These are phyloP conservation scores for Cheirogaleus medius DNA, from an alignment of 2,113 vertebrate genomes.

Conservation along the genomic window DNA sequence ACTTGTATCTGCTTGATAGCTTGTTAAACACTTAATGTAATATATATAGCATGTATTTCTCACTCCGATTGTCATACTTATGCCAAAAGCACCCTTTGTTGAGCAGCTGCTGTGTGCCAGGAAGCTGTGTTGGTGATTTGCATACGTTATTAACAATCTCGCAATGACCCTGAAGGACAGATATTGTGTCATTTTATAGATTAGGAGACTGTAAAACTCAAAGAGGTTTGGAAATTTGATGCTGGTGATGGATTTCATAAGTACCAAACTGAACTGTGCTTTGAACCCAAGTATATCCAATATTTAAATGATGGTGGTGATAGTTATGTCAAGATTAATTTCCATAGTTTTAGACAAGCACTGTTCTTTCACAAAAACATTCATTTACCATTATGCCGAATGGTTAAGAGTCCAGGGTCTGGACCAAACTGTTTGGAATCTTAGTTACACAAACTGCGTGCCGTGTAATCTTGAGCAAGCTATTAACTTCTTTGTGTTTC, in stretches of 20 bases:
- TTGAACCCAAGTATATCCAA: not conserved
- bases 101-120: not conserved
- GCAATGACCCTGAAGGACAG: not conserved
- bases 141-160: not conserved
- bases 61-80: not conserved
- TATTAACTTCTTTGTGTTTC: not conserved
- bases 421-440: not conserved
- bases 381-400: not conserved
- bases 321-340: not conserved
- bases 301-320: not conserved
- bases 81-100: not conserved
- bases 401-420: not conserved
- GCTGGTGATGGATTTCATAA: not conserved
- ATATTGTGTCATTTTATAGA: not conserved
- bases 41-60: not conserved
- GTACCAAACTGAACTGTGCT: not conserved
- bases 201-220: not conserved
- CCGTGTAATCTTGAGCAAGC: not conserved
- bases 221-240: not conserved
- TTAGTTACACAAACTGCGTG: not conserved
- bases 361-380: not conserved
- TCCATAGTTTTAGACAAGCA: not conserved
- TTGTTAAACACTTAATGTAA: not conserved
- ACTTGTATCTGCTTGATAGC: not conserved
- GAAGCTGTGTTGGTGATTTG: not conserved